phyloP scores from a whole-genome alignment of 2,113 vertebrate species.

The Galeopterus variegatus region DNA sequence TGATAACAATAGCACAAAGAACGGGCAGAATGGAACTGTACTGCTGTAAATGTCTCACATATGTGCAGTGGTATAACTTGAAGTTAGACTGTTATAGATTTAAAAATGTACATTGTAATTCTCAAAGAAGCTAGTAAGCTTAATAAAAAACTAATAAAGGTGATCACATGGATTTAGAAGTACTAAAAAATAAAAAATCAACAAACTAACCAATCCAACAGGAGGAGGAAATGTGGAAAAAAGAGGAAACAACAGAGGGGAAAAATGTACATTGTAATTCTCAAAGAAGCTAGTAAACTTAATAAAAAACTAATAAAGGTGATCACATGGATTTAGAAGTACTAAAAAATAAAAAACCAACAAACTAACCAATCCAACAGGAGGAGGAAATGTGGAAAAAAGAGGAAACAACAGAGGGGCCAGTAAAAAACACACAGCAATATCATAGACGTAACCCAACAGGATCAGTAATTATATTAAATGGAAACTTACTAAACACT shows the following conservation, averaged over 20 bases:
- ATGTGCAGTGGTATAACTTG: neutral
- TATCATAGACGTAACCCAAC: neutral
- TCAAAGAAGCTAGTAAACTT: neutral
- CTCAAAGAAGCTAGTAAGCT: neutral
- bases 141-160: neutral
- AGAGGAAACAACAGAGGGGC: neutral
- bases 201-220: neutral
- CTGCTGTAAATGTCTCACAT: neutral
- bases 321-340: neutral
- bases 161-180: neutral
- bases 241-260: neutral
- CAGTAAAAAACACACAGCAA: neutral
- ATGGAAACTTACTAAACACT: neutral
- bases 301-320: neutral
- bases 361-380: neutral
- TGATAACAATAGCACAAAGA: neutral
- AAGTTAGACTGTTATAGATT: neutral
- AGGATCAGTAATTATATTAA: neutral
- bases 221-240: neutral
- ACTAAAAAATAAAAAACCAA: neutral
- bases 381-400: neutral
- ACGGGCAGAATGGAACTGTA: neutral
- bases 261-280: no score
- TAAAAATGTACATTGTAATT: neutral
- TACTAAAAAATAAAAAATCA: neutral